phyloP scores from a whole-genome alignment of 2,888 invertebrate species.

The Aspidiotus destructor region DNA sequence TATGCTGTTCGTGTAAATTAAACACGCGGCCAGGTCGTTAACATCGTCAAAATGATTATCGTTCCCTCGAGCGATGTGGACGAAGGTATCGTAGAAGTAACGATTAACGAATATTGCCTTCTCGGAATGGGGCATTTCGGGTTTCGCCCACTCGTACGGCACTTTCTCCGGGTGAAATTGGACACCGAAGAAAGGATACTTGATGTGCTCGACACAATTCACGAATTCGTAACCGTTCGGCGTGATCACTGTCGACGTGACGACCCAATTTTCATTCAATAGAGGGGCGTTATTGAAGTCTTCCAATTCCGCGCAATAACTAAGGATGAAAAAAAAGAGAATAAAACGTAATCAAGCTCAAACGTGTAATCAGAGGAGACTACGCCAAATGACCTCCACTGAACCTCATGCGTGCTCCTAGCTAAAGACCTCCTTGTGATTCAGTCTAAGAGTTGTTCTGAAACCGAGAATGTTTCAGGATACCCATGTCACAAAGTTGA shows the following conservation, averaged over 20 bases:
- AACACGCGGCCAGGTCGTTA: neutral
- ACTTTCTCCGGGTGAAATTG: slow-evolving; percentile 35
- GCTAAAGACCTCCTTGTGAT: no score
- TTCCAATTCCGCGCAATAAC: slow-evolving; percentile 6
- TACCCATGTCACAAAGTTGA: no score
- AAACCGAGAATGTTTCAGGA: no score
- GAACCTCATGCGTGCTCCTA: no score
- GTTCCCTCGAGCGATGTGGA: slow-evolving; percentile 22
- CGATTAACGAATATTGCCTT: slow-evolving; percentile 22
- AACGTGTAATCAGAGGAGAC: no score
- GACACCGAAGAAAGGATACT: slow-evolving; percentile 34
- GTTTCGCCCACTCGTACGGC: slow-evolving; percentile 25
- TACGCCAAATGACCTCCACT: no score
- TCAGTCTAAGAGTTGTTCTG: no score
- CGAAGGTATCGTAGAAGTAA: slow-evolving; percentile 32
- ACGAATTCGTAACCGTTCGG: slow-evolving; percentile 27
- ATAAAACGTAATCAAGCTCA: no score
- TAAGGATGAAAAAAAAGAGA: neutral
- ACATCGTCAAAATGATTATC: slow-evolving; percentile 12
- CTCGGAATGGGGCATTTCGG: slow-evolving; percentile 20
- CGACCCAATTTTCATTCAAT: slow-evolving; percentile 3
- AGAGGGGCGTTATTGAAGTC: neutral
- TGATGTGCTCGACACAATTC: slow-evolving; percentile 31
- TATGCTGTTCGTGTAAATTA: slow-evolving; percentile 8
- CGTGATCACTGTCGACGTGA: slow-evolving; percentile 1